Percentiles rank a stretch among this genome's conserved stretches.
These are phyloP conservation scores for Siniperca obscura DNA, from an alignment of 2,797 vertebrate genomes.

Conservation along the genomic window DNA sequence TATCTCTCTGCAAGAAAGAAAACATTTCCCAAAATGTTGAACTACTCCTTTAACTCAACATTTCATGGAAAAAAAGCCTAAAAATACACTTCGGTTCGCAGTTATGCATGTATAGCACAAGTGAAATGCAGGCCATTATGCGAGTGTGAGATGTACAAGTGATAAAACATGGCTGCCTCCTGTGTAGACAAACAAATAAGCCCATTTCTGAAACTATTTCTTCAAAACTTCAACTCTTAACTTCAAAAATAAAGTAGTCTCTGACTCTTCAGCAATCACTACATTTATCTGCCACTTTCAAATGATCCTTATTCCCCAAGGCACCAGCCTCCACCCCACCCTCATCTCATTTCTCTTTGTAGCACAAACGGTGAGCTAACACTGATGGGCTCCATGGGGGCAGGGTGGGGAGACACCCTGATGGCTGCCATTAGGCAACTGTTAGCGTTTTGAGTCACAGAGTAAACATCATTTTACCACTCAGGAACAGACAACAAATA, in stretches of 20 bases:
- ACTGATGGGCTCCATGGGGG: conserved; percentile 32
- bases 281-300: conserved; percentile 3
- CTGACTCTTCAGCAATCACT: conserved; percentile 11
- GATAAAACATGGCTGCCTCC: neutral
- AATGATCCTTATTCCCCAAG: conserved; percentile 35
- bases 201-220: neutral
- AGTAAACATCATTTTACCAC: conserved; percentile 72
- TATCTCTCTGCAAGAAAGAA: too few relatives aligned
- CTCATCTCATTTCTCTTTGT: conserved; percentile 47
- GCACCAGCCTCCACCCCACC: conserved; percentile 18
- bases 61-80: too few relatives aligned
- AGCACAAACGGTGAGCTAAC: conserved; percentile 44
- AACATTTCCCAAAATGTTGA: too few relatives aligned
- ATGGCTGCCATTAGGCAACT: conserved; percentile 63
- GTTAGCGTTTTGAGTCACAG: conserved; percentile 69
- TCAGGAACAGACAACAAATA: conserved; percentile 66
- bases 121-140: neutral
- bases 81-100: neutral
- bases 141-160: neutral
- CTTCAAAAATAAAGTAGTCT: neutral
- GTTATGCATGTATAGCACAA: neutral
- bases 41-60: too few relatives aligned
- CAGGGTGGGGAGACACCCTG: conserved; percentile 37
- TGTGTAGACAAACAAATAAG: neutral
- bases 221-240: neutral